Conservation (phyloP, 2,888 invertebrate genomes). For the Chloroclystis v-ata region DNA sequence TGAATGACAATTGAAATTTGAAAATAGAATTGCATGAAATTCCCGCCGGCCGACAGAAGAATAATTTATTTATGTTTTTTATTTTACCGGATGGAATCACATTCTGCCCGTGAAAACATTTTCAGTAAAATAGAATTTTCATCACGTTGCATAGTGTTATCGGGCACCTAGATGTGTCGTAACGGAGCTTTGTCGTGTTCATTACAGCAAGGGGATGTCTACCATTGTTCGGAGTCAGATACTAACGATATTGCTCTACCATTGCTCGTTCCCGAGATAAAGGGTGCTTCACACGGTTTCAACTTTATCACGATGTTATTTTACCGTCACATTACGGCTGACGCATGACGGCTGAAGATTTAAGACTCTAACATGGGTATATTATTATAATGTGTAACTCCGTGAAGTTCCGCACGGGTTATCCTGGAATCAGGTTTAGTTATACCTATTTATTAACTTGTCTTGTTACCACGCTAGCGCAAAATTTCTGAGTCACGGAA, state of each 20-base stretch:
- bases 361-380: conserved; percentile 17
- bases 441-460: conserved; percentile 23
- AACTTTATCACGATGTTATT: conserved; percentile 47
- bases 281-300: conserved; percentile 44
- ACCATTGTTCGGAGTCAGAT: conserved; percentile 54
- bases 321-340: conserved; percentile 33
- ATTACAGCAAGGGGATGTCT: conserved; percentile 51
- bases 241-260: conserved; percentile 57
- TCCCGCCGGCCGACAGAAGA: conserved; percentile 3
- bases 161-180: conserved; percentile 27
- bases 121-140: conserved; percentile 29
- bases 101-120: conserved; percentile 25
- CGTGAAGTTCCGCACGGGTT: conserved; percentile 19
- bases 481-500: conserved; percentile 24
- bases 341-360: conserved; percentile 17
- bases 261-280: conserved; percentile 56
- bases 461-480: conserved; percentile 16
- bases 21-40: conserved; percentile 17
- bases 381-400: conserved; percentile 14
- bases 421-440: conserved; percentile 10
- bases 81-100: conserved; percentile 12
- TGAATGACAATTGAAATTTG: conserved; percentile 8
- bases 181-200: conserved; percentile 45
- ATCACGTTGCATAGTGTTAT: conserved; percentile 21
- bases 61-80: conserved; percentile 17